Evolutionary conservation across 37 sponge, comb jelly and placozoan species (phyloP).

Genomic region (Dysidea cf. avara): DNA sequence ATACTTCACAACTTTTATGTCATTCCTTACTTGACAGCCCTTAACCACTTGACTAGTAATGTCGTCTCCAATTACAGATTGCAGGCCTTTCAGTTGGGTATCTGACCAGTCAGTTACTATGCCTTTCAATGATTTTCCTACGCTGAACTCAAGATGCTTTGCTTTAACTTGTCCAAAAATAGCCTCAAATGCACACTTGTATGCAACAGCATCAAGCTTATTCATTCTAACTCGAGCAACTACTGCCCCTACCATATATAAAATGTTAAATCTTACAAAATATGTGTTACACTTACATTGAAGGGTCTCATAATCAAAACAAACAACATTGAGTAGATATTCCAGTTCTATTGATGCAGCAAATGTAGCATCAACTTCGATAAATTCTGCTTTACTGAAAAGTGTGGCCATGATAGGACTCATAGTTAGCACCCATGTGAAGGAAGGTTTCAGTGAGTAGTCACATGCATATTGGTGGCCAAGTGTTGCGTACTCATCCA

Average conservation of each 20-base stretch:
- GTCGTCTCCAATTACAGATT: constrained; percentile 27
- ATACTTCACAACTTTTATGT: too few relatives aligned
- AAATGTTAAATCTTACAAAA: too few relatives aligned
- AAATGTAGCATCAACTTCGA: constrained; percentile 18
- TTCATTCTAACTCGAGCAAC: constrained; percentile 34
- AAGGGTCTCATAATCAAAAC: constrained; percentile 11
- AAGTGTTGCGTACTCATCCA: constrained; percentile 12
- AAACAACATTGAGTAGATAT: constrained; percentile 30
- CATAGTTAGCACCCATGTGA: constrained; percentile 25
- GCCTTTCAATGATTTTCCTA: constrained; percentile 37
- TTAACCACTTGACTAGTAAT: constrained; percentile 17
- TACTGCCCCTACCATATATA: constrained; percentile 21
- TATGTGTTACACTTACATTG: constrained; percentile 29
- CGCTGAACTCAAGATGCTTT: constrained; percentile 15
- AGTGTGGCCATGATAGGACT: constrained; percentile 28
- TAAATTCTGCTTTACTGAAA: constrained; percentile 28
- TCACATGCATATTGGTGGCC: constrained; percentile 17
- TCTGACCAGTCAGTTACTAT: constrained; percentile 42
- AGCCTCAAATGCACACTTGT: constrained; percentile 8
- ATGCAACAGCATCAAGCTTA: constrained; percentile 18
- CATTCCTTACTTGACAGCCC: constrained; percentile 20
- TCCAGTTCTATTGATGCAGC: constrained; percentile 32
- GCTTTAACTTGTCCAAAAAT: constrained; percentile 14
- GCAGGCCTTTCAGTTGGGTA: constrained; percentile 18
- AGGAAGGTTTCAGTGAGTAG: constrained; percentile 20